Evolutionary conservation across 2,113 vertebrate genomes (phyloP).

Genomic region (Pterocles orientalis): DNA sequence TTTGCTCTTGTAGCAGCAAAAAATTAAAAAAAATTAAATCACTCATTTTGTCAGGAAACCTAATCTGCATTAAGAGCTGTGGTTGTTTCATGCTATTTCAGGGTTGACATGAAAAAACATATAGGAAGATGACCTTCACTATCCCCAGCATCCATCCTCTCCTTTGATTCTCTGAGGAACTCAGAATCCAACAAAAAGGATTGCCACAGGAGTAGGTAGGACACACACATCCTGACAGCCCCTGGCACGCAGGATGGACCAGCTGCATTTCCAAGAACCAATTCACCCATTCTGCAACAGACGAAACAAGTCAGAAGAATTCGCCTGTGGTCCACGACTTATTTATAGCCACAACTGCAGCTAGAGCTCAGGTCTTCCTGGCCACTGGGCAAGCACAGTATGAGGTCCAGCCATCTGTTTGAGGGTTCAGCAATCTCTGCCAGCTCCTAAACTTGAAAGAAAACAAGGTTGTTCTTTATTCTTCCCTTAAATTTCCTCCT

Average conservation of each 20-base stretch:
- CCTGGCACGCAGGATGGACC: neutral
- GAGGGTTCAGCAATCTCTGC: neutral
- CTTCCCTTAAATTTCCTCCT: neutral
- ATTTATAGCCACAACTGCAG: neutral
- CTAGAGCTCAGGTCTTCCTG: slow-evolving; percentile 3
- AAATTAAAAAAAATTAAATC: neutral
- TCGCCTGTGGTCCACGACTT: neutral
- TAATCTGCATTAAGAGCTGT: neutral
- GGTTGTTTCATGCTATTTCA: neutral
- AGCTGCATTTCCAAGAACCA: slow-evolving; percentile 7
- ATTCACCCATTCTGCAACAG: neutral
- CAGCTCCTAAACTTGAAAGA: neutral
- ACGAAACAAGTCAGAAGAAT: neutral
- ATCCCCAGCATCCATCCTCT: neutral
- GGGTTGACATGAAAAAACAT: neutral
- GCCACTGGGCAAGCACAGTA: neutral
- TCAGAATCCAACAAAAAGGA: neutral
- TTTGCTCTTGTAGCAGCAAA: neutral
- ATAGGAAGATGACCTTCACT: neutral
- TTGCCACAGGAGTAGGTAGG: neutral
- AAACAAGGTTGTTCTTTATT: neutral
- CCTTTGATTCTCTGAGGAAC: neutral
- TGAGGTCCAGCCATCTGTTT: neutral
- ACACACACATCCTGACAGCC: neutral
- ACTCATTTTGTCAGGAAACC: neutral